Conservation (phyloP, 2,113 vertebrate species). For the Catharus minimus region DNA sequence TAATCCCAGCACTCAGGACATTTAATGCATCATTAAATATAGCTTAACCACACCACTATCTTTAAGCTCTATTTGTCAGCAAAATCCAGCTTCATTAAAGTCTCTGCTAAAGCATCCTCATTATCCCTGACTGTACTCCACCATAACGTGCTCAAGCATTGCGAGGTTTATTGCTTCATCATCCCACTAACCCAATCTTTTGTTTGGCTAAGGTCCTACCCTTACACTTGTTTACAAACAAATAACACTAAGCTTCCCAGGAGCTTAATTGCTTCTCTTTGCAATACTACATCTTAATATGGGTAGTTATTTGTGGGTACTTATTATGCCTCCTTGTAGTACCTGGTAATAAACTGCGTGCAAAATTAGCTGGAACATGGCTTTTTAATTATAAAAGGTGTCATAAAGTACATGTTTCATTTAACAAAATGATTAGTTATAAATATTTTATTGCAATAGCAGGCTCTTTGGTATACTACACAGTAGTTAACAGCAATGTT, state of each 20-base stretch:
- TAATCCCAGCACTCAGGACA: neutral
- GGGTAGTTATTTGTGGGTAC: neutral
- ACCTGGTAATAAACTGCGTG: neutral
- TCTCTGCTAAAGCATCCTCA: neutral
- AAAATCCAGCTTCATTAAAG: neutral
- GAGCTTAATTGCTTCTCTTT: slow-evolving; percentile 13
- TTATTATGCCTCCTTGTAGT: neutral
- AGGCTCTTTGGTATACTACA: neutral
- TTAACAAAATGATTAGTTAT: slow-evolving; percentile 32
- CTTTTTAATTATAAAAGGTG: slow-evolving; percentile 33
- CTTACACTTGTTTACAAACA: neutral
- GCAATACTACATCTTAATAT: neutral
- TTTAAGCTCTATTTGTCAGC: neutral
- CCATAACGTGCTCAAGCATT: neutral
- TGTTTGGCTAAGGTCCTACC: neutral
- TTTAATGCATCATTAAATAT: neutral
- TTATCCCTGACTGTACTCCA: neutral
- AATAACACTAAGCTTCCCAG: neutral
- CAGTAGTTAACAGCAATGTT: neutral
- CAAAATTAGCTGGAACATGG: neutral
- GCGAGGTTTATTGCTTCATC: neutral
- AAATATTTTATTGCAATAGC: slow-evolving; percentile 21
- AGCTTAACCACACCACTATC: neutral
- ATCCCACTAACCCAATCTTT: neutral
- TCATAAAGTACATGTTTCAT: slow-evolving; percentile 2